Evolutionary conservation across 2,888 invertebrate species (phyloP).

Genomic region (Hirtodrosophila histrioides): DNA sequence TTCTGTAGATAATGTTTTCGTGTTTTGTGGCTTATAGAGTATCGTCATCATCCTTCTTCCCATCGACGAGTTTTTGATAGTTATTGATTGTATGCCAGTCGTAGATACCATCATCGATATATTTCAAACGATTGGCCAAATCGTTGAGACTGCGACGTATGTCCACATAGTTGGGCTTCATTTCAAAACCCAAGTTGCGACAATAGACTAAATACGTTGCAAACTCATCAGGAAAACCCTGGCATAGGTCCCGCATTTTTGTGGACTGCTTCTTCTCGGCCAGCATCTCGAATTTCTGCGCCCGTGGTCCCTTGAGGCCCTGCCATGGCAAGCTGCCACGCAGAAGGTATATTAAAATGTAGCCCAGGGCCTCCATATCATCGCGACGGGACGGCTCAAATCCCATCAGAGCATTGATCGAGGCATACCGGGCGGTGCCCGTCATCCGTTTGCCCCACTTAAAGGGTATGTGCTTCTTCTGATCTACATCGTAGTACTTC

Average conservation of each 20-base stretch:
- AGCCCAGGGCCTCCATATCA: conserved; percentile 56
- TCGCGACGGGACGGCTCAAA: conserved; percentile 51
- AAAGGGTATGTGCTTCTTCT: conserved; percentile 4
- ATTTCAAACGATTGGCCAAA: conserved; percentile 10
- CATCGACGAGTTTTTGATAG: not conserved
- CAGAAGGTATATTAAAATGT: conserved; percentile 51
- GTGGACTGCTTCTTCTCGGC: conserved; percentile 45
- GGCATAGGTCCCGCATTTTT: conserved; percentile 35
- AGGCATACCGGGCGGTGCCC: conserved; percentile 54
- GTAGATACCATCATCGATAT: conserved; percentile 19
- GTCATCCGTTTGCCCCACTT: not conserved
- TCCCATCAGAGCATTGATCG: conserved; percentile 28
- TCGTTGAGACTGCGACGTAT: conserved; percentile 25
- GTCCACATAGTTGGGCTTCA: conserved; percentile 33
- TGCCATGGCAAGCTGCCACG: conserved; percentile 57
- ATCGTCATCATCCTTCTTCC: not conserved
- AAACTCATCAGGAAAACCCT: conserved; percentile 43
- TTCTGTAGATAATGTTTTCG: not conserved
- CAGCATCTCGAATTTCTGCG: conserved; percentile 41
- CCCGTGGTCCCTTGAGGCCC: not conserved
- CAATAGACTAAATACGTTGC: conserved; percentile 36
- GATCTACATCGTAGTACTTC: not conserved
- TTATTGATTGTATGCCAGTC: conserved; percentile 37
- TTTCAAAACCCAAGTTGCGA: conserved; percentile 19
- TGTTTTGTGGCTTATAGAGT: no score